Conservation (phyloP, 2,113 vertebrate genomes). For the Rhinopomastus cyanomelas region DNA sequence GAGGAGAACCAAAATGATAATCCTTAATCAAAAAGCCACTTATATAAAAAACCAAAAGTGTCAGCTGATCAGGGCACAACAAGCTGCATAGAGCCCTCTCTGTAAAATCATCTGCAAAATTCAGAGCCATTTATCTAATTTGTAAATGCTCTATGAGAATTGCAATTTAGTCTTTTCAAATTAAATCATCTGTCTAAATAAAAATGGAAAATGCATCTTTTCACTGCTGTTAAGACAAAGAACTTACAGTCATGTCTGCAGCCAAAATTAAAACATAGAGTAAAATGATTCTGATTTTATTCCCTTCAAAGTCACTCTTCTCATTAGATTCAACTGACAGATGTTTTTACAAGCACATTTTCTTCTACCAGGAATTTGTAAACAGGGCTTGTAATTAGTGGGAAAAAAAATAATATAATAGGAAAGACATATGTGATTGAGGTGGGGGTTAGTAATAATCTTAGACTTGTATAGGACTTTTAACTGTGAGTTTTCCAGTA, state of each 20-base stretch:
- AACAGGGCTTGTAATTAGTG: background rate
- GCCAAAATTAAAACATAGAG: background rate
- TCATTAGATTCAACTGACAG: background rate
- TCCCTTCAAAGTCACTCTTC: background rate
- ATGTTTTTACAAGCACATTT: background rate
- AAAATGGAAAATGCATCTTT: background rate
- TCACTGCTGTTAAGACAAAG: background rate
- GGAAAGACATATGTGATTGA: background rate
- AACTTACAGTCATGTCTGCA: background rate
- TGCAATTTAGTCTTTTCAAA: constrained; percentile 11
- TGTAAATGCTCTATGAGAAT: background rate
- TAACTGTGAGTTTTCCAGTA: background rate
- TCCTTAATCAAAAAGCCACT: background rate
- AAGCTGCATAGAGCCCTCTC: background rate
- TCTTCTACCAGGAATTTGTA: background rate
- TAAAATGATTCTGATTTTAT: background rate
- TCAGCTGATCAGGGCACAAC: background rate
- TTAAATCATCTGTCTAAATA: constrained; percentile 19
- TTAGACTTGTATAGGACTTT: background rate
- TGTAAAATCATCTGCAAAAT: background rate
- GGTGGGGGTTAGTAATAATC: background rate
- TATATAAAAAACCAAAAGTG: background rate
- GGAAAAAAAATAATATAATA: background rate
- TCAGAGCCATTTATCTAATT: constrained; percentile 11
- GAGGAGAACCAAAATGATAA: background rate